phyloP scores from a whole-genome alignment of 1,140 invertebrate species.

The Ditylenchus dipsaci region DNA sequence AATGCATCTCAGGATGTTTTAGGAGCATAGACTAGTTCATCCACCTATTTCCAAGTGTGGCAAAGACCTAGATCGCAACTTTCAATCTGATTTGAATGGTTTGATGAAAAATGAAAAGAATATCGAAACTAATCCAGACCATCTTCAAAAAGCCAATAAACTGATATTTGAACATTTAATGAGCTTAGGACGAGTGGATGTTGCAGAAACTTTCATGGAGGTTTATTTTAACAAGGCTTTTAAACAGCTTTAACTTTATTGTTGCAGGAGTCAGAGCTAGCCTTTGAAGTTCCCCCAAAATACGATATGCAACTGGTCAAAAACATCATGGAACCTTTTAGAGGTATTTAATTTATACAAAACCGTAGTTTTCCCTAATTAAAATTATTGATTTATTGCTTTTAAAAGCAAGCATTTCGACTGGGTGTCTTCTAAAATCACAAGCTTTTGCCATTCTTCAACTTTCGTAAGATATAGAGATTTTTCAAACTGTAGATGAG shows the following conservation, averaged over 20 bases:
- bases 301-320: slow-evolving; percentile 27
- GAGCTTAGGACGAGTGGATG: slow-evolving; percentile 39
- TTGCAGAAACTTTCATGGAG: slow-evolving; percentile 50
- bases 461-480: too few relatives aligned
- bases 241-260: neutral
- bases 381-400: too few relatives aligned
- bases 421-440: too few relatives aligned
- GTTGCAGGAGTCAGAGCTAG: slow-evolving; percentile 44
- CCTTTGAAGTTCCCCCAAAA: slow-evolving; percentile 10
- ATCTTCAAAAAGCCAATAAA: slow-evolving; percentile 40
- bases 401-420: too few relatives aligned
- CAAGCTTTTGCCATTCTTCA: too few relatives aligned
- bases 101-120: slow-evolving; percentile 47
- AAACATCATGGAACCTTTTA: slow-evolving; percentile 38
- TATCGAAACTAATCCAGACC: slow-evolving; percentile 28
- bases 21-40: slow-evolving; percentile 68
- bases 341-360: too few relatives aligned
- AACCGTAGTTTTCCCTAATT: too few relatives aligned
- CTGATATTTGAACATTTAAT: slow-evolving; percentile 50
- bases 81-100: slow-evolving; percentile 38
- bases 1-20: slow-evolving; percentile 45
- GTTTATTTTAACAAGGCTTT: slow-evolving; percentile 9
- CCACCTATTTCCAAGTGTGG: slow-evolving; percentile 30
- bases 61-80: slow-evolving; percentile 36
- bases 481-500: too few relatives aligned